These are phyloP conservation scores for Quadriops clusia DNA, from an alignment of 2,888 invertebrate genomes.

Conservation along the genomic window DNA sequence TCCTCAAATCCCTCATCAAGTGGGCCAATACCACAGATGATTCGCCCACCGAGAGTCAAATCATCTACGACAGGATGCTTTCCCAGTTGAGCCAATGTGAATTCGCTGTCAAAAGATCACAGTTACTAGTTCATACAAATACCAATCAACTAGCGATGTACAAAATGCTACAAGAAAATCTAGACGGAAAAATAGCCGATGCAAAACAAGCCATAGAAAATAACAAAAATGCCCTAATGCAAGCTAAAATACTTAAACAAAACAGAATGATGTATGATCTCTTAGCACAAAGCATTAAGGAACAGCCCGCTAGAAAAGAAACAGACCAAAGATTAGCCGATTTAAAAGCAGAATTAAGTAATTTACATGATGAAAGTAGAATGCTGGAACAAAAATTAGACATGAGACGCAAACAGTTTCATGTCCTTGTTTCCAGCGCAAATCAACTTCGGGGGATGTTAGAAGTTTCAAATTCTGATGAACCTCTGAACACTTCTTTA, in stretches of 20 bases:
- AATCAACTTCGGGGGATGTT: conserved; percentile 72
- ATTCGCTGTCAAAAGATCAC: conserved; percentile 74
- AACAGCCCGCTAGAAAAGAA: conserved; percentile 79
- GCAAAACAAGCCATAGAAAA: conserved; percentile 72
- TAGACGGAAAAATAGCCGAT: conserved; percentile 66
- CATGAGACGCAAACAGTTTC: conserved; percentile 77
- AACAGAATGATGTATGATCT: conserved; percentile 90
- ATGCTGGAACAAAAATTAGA: conserved; percentile 67
- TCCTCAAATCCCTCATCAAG: conserved; percentile 73
- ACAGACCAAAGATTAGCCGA: conserved; percentile 57
- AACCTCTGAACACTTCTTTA: conserved; percentile 41
- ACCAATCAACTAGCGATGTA: conserved; percentile 75
- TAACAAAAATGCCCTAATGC: conserved; percentile 66
- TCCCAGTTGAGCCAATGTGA: conserved; percentile 79
- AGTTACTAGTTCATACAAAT: conserved; percentile 69
- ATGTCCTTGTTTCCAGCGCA: conserved; percentile 76
- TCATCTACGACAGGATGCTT: conserved; percentile 66
- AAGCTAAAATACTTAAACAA: conserved; percentile 77
- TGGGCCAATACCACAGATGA: conserved; percentile 62
- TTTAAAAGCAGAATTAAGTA: conserved; percentile 60
- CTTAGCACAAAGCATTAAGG: conserved; percentile 78
- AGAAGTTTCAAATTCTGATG: conserved; percentile 52
- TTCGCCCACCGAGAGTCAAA: conserved; percentile 53
- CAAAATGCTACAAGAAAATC: conserved; percentile 59
- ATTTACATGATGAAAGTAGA: conserved; percentile 57